phyloP scores from a whole-genome alignment of 2,113 vertebrate genomes.

The Sylvia atricapilla region DNA sequence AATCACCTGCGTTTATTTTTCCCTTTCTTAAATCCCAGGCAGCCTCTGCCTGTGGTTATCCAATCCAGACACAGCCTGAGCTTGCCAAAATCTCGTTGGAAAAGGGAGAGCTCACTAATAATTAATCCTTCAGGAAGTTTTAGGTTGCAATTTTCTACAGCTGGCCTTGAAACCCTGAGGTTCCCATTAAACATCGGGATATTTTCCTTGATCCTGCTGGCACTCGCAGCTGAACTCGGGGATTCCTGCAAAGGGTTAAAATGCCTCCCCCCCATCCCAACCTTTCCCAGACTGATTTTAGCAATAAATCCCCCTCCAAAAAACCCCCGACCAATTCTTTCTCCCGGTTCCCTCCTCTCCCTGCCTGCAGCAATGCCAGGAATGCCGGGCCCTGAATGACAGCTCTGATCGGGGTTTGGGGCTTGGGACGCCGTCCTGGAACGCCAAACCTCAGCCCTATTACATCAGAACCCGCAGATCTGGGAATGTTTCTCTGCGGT shows the following conservation, averaged over 20 bases:
- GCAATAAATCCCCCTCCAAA: neutral
- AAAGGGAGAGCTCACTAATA: neutral
- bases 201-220: neutral
- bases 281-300: neutral
- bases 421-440: conserved; percentile 2
- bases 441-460: conserved; percentile 55
- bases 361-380: neutral
- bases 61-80: neutral
- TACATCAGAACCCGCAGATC: conserved; percentile 60
- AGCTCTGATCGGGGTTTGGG: conserved; percentile 43
- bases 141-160: neutral
- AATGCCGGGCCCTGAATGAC: conserved; percentile 33
- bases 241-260: conserved; percentile 26
- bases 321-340: neutral
- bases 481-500: conserved; percentile 45
- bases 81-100: conserved; percentile 11
- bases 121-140: neutral
- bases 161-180: neutral
- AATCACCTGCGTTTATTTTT: neutral
- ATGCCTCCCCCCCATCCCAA: neutral
- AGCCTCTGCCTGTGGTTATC: neutral
- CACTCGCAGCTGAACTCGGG: neutral
- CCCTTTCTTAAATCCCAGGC: neutral
- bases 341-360: neutral
- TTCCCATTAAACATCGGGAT: neutral